Evolutionary conservation across 2,797 vertebrate genomes (phyloP).

Genomic region (Siniperca scherzeri): DNA sequence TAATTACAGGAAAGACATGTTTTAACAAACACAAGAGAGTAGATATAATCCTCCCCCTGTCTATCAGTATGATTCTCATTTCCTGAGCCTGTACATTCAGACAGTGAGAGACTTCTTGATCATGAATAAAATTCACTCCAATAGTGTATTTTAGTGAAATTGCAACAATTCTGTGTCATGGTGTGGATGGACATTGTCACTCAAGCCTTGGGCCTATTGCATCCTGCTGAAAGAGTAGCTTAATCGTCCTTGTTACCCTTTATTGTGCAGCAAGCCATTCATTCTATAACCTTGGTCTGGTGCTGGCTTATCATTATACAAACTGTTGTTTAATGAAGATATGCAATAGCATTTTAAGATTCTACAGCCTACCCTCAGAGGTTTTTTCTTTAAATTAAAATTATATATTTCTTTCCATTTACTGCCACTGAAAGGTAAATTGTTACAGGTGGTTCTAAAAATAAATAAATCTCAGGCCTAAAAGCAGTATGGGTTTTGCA

Average conservation of each 20-base stretch:
- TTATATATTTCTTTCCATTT: not conserved
- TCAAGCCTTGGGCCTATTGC: not conserved
- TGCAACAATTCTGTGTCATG: not conserved
- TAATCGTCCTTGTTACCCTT: not conserved
- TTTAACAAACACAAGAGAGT: slow-evolving; percentile 64
- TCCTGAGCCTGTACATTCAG: slow-evolving; percentile 25
- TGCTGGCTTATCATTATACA: not conserved
- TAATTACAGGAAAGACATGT: slow-evolving; percentile 74
- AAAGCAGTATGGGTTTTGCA: not conserved
- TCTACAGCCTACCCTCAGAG: not conserved
- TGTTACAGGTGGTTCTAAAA: not conserved
- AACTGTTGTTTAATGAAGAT: not conserved
- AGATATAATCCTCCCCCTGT: slow-evolving; percentile 42
- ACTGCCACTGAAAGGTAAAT: not conserved
- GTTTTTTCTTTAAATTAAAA: not conserved
- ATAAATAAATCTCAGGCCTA: not conserved
- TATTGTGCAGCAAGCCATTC: not conserved
- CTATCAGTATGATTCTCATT: slow-evolving; percentile 43
- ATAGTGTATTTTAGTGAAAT: slow-evolving; percentile 5
- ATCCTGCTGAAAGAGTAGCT: slow-evolving; percentile 7
- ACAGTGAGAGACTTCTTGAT: not conserved
- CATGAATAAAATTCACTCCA: not conserved
- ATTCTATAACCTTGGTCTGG: not conserved
- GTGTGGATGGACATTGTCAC: slow-evolving; percentile 3
- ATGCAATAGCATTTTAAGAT: not conserved